Evolutionary conservation across 2,797 vertebrate genomes (phyloP), one percentile per base, ranked within the genome.

Genomic region (Miichthys miiuy): DNA sequence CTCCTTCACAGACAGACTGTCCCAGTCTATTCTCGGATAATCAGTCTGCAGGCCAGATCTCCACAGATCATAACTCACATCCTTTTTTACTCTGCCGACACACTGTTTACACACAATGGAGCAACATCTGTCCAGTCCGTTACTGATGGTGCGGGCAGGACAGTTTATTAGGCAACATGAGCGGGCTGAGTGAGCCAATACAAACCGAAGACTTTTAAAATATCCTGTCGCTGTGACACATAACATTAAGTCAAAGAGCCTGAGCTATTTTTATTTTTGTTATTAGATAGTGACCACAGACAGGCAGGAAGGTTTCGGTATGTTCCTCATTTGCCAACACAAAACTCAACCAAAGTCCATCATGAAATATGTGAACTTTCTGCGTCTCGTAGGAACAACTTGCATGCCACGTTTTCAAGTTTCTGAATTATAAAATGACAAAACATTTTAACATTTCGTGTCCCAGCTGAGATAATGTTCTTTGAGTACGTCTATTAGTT

Each of bases 21-120:
- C 69, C 34, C 5, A 25, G 54, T 75, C 56, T 75, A 30, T 83
- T 75, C 46, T n/a, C 41, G 42, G 66, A 65, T 61, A 14, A 78
- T 74, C 55, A 34, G 61, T 60, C 51, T 30, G 58, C 25, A 0
- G 63, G 69, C 55, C 48, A 20, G 44, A 65, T 21, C 68, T 46
- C 41, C 46, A 46, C 57, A 20, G 27, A 62, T 57, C 76, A 71
- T 21, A 57, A 56, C 62, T 79, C 67, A 42, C 56, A 38, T 68
- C 62, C 48, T 21, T 75, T 47, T 47, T 47, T 7, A 18, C 2
- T 50, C 50, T 63, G 81, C 68, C 14, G 13, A 57, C 71, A 61
- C n/a, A 3, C 71, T 25, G 66, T 13, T 69, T 52, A 58, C 57
- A 80, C 65, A 58, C 61, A 54, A 27, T 11, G 55, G 61, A 71